Base-by-base conservation (phyloP, 2,797 vertebrate genomes). In the Sitta carolinensis region DNA sequence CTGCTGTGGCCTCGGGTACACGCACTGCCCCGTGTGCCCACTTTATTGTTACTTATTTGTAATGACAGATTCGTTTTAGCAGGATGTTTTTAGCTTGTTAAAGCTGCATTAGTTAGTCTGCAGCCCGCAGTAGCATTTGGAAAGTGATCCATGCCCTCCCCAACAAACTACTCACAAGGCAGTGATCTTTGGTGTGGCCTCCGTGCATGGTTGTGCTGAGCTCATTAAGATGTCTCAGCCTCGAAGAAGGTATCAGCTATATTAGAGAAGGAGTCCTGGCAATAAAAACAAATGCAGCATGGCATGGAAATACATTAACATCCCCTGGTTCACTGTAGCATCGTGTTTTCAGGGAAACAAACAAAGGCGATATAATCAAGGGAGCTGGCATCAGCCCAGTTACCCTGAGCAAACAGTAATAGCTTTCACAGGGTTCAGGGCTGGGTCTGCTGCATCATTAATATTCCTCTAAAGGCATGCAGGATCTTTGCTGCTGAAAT, bases 221-320 rank as follows among this genome's bases (percentile, higher is more conserved):
- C 92, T 94, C 80, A 95, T 96, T 95, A 94, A 94, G 87, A 88
- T 84, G 64, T 80, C 89, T 93, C 30, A 18, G 40, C 57, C 62
- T 77, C 16, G 0, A 86, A 59, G 93, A 96, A 96, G 75, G 87
- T 72, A 90, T 59, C 62, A 75, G 36, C 84, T 90, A 11, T 88
- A 74, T 76, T 91, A 91, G 86, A 57, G 32, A 70, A 3, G 1
- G 83, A 87, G 76, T 69, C 78, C 67, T 90, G 79, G 74, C 76
- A 90, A 61, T 93, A 89, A 95, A 96, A 96, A 68, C 85, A 94
- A 96, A 95, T 87, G 88, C 87, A 92, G 78, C 85, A 70, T 90
- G 87, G 83, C 79, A 45, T 34, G 59, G 88, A 81, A 90, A 88
- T 79, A 38, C 77, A 78, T 93, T 90, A 93, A 64, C 70, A 54